Base-by-base conservation (phyloP, 2,797 vertebrate genomes). In the Cuniculus paca region DNA sequence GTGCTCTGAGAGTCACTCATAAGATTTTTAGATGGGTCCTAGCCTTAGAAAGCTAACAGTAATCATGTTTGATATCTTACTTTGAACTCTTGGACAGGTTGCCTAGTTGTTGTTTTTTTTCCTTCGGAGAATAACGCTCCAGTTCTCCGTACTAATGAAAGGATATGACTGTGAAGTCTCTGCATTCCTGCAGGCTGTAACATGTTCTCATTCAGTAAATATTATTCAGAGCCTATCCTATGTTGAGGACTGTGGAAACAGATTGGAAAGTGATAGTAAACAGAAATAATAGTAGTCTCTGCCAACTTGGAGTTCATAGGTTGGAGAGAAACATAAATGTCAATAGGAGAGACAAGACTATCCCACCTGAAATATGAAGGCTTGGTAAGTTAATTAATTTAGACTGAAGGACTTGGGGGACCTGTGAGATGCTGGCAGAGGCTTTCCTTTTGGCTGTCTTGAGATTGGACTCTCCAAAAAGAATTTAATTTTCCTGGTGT, bases 251-350 rank as follows among this genome's bases (percentile, higher is more conserved):
- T 28, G 50, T 72, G 31, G 54, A 11, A 42, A 86, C 24, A 86
- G 74, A 34, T 28, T n/a, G 70, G 10, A 60, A 13, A 91, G 36
- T 0, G 2, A 81, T 7, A 31, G 28, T 45, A n/a, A 82, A 13
- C n/a, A 36, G 74, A 88, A 81, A 24, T n/a, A 91, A 84, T 70
- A 54, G 48, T 8, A 31, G 72, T 85, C 52, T 93, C 82, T 90
- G 70, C 19, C 48, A 56, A n/a, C 3, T 22, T 63, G 68, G 80
- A 72, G 20, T 74, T 92, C 58, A 28, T 14, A 68, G 24, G 16
- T 77, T 11, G 28, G 28, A 61, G 34, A n/a, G 36, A 36, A 60
- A 45, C 31, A 22, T 14, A 48, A 70, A 61, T 61, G 16, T 58
- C 28, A 20, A 34, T 5, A 14, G 19, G 22, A 50, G 42, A 17